Percentiles rank a stretch among this genome's conserved stretches.
These are phyloP conservation scores for Andrena trimmerana DNA, from an alignment of 2,888 invertebrate species.

Conservation along the genomic window DNA sequence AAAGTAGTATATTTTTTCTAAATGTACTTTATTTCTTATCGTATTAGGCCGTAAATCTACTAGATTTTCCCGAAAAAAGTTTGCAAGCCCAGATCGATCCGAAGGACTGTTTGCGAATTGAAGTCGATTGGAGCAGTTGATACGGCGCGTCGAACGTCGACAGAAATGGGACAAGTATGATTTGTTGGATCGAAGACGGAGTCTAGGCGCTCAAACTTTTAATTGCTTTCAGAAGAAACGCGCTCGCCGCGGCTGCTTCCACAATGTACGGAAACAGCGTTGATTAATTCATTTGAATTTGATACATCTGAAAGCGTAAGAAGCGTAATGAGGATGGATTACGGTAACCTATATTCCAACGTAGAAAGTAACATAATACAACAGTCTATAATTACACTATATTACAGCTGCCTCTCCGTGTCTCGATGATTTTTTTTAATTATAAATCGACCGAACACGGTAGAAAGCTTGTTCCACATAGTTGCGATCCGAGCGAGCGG, in stretches of 20 bases:
- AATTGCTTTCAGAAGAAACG: slow-evolving; percentile 1
- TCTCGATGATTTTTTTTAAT: neutral
- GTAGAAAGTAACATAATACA: slow-evolving; percentile 16
- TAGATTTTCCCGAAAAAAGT: no score
- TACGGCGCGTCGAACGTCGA: slow-evolving; percentile 19
- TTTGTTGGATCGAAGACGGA: slow-evolving; percentile 11
- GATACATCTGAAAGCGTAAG: slow-evolving; percentile 1
- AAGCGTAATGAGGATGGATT: slow-evolving; percentile 41
- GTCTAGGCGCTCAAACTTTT: slow-evolving; percentile 1
- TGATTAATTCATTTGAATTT: slow-evolving; percentile 13
- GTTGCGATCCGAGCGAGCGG: neutral
- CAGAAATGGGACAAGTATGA: slow-evolving; percentile 36
- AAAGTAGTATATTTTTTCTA: no score
- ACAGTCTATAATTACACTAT: slow-evolving; percentile 6
- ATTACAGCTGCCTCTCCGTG: neutral
- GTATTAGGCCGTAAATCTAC: no score
- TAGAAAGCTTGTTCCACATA: neutral
- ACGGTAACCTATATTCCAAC: slow-evolving; percentile 1
- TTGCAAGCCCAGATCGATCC: slow-evolving; percentile 23
- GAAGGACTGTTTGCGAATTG: slow-evolving; percentile 43
- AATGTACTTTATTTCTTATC: no score
- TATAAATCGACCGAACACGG: neutral
- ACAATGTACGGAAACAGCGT: neutral
- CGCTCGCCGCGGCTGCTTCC: neutral
- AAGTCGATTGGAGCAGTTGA: slow-evolving; percentile 28